phyloP scores from a whole-genome alignment of 1,140 invertebrate genomes.

The Pseudomyrmex cubaensis region DNA sequence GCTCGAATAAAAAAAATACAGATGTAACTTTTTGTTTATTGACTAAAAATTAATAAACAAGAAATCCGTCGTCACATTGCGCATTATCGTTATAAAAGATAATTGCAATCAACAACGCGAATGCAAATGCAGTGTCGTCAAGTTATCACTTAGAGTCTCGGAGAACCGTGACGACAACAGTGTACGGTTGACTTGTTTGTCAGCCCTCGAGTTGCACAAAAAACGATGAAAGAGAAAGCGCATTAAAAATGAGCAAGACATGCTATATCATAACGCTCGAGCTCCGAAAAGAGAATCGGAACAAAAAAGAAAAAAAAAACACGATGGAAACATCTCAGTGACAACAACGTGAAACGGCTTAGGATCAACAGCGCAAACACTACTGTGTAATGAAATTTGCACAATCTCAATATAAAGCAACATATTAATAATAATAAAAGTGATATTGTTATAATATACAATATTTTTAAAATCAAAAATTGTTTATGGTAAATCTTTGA shows the following conservation, averaged over 20 bases:
- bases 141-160: too few species aligned
- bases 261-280: too few species aligned
- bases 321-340: too few species aligned
- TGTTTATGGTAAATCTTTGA: constrained; percentile 34
- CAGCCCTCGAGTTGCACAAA: too few species aligned
- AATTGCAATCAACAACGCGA: neutral
- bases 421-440: constrained; percentile 49
- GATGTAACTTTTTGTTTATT: neutral
- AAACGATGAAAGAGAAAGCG: too few species aligned
- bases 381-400: constrained; percentile 52
- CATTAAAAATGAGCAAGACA: too few species aligned
- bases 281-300: too few species aligned
- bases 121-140: too few species aligned
- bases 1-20: constrained; percentile 6
- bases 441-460: constrained; percentile 53
- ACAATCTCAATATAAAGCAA: constrained; percentile 25
- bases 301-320: too few species aligned
- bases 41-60: constrained; percentile 7
- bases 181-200: too few species aligned
- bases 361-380: constrained; percentile 41
- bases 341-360: neutral
- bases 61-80: neutral
- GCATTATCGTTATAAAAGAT: neutral
- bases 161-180: too few species aligned
- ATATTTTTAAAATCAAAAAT: constrained; percentile 33